Evolutionary conservation across 2,797 vertebrate species (phyloP).

Genomic region (Sibirionetta formosa): DNA sequence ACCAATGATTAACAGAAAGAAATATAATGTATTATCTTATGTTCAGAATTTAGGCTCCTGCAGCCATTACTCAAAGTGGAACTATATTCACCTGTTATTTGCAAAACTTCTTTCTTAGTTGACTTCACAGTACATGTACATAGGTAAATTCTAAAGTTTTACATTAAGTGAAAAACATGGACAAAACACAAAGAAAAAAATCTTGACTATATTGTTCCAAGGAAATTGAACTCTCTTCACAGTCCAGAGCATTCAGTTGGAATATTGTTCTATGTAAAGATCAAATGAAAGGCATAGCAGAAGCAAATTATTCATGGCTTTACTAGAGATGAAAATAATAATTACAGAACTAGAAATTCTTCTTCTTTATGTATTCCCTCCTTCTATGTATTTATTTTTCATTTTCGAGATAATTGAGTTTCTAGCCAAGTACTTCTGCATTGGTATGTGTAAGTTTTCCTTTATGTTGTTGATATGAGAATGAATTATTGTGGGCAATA

Average conservation of each 20-base stretch:
- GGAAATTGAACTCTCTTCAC: background rate
- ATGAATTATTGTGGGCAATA: constrained; percentile 15
- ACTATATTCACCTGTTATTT: background rate
- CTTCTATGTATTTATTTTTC: background rate
- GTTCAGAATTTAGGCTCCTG: background rate
- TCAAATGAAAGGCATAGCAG: background rate
- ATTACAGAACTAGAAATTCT: background rate
- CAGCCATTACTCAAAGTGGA: background rate
- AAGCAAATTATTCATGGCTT: constrained; percentile 13
- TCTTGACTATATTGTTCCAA: background rate
- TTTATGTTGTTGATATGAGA: background rate
- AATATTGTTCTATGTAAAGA: background rate
- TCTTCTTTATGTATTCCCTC: background rate
- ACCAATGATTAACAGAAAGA: background rate
- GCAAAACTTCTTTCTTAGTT: background rate
- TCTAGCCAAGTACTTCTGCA: constrained; percentile 22
- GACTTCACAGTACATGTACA: background rate
- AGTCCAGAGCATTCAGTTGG: background rate
- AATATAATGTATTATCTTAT: background rate
- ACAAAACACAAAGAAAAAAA: background rate
- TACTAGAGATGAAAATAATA: background rate
- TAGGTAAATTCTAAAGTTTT: background rate
- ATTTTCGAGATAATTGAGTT: constrained; percentile 29
- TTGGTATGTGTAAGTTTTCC: constrained; percentile 44
- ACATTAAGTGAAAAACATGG: background rate